Conservation (phyloP, 1,140 invertebrate species). For the Lepidotrigona ventralis region DNA sequence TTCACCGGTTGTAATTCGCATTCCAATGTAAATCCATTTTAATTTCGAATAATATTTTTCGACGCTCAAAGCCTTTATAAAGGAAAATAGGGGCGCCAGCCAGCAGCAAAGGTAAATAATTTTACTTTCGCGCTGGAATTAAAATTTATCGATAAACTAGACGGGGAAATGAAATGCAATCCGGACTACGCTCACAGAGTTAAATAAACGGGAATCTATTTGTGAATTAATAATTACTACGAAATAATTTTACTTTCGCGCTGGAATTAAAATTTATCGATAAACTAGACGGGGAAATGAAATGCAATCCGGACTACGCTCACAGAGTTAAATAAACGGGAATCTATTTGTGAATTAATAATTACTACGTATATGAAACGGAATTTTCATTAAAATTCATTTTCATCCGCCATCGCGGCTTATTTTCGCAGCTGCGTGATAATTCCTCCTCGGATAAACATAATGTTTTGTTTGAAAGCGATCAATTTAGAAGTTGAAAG, state of each 20-base stretch:
- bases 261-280: neutral
- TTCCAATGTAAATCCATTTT: neutral
- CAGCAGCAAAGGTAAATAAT: neutral
- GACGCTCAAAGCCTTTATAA: neutral
- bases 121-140: neutral
- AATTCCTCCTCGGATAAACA: too few species aligned
- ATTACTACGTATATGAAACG: neutral
- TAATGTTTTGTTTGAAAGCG: neutral
- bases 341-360: conserved; percentile 13
- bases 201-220: conserved; percentile 9
- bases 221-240: conserved; percentile 19
- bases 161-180: neutral
- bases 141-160: conserved; percentile 1
- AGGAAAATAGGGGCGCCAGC: neutral
- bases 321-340: conserved; percentile 1
- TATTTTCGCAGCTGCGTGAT: neutral
- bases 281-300: neutral
- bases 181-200: neutral
- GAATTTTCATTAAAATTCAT: conserved; percentile 22
- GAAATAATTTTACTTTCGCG: neutral
- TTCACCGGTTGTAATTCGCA: neutral
- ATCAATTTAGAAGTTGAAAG: neutral
- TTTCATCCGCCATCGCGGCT: neutral
- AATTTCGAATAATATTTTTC: conserved; percentile 4
- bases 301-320: neutral